Base-by-base conservation (phyloP, 1,140 invertebrate genomes). In the Zaprionus tsacasi region DNA sequence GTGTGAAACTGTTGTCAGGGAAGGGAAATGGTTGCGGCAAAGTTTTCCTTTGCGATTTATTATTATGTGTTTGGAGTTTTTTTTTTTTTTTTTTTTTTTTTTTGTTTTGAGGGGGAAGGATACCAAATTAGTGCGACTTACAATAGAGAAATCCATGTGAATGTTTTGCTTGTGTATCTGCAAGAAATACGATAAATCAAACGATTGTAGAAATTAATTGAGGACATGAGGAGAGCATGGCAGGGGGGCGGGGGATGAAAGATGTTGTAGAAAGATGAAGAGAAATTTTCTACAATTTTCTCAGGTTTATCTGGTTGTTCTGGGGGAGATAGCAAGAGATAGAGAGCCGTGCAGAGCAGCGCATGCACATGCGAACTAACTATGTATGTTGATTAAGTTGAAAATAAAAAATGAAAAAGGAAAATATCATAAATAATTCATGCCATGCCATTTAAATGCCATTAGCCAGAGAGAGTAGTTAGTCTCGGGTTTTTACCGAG, bases 111-210 rank as follows among this genome's bases (percentile, higher is more conserved):
- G 13, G 40, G n/a, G n/a, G n/a, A 6, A 43, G 40, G 45, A 12
- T 50, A 65, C 76, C 85, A 88, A 88, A 85, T 85, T 81, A 56
- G 85, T 88, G 85, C 85, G 73, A 91, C 88, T 91, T 91, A 91
- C 88, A 91, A 91, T 91, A 86, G 73, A 91, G 88, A 91, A 91
- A 91, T 91, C 88, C 88, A 80, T 88, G 83, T 78, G 88, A 91
- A 89, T 91, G 88, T 89, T 91, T 91, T 82, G 88, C 88, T 89
- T 91, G 85, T 91, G 89, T 91, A 91, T 91, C 88, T 91, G 89
- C 76, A 91, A 91, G 76, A 87, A 45, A 91, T 89, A 88, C 85
- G 85, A 88, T 81, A 88, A 89, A 89, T 89, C 78, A 87, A 88
- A 89, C 70, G 80, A 85, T 71, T 85, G 82, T 82, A 68, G 67